These are phyloP conservation scores for Leptopilina boulardi DNA, from an alignment of 1,140 invertebrate genomes.

Conservation along the genomic window DNA sequence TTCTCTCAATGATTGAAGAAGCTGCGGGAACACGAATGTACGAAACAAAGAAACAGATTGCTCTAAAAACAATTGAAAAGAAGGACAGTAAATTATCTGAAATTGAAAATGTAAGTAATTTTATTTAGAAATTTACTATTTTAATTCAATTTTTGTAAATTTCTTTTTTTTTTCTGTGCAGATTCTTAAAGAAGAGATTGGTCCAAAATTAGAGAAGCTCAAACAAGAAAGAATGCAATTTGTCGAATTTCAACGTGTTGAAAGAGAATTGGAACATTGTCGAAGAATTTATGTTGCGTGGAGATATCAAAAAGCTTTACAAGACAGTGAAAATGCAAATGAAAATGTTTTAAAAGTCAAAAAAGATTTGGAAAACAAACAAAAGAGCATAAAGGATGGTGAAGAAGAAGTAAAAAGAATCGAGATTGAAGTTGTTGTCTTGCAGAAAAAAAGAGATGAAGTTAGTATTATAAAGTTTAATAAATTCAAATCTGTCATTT, in stretches of 20 bases:
- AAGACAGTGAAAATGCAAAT: slow-evolving; percentile 76
- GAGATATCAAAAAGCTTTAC: slow-evolving; percentile 80
- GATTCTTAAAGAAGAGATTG: slow-evolving; percentile 92
- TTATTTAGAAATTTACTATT: slow-evolving; percentile 6
- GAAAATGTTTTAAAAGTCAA: slow-evolving; percentile 76
- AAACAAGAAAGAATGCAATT: slow-evolving; percentile 91
- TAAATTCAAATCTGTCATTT: slow-evolving; percentile 19
- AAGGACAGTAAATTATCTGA: slow-evolving; percentile 95
- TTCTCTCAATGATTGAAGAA: slow-evolving; percentile 99
- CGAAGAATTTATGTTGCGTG: slow-evolving; percentile 87
- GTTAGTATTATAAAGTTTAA: slow-evolving; percentile 72
- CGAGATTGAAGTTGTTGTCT: slow-evolving; percentile 76
- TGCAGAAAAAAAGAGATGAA: slow-evolving; percentile 77
- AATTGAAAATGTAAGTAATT: slow-evolving; percentile 84
- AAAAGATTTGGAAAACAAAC: slow-evolving; percentile 75
- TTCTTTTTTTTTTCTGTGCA: slow-evolving; percentile 65
- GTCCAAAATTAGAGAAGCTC: slow-evolving; percentile 90
- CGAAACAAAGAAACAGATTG: slow-evolving; percentile 93
- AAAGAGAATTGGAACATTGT: slow-evolving; percentile 91
- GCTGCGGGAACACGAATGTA: slow-evolving; percentile 99
- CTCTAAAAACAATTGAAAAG: slow-evolving; percentile 93
- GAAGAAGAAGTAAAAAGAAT: slow-evolving; percentile 77
- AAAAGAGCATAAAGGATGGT: slow-evolving; percentile 78
- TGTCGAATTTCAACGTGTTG: slow-evolving; percentile 91
- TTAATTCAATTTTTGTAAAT: slow-evolving; percentile 23